Evolutionary conservation across 2,797 vertebrate species (phyloP).

Genomic region (Argyrosomus regius): DNA sequence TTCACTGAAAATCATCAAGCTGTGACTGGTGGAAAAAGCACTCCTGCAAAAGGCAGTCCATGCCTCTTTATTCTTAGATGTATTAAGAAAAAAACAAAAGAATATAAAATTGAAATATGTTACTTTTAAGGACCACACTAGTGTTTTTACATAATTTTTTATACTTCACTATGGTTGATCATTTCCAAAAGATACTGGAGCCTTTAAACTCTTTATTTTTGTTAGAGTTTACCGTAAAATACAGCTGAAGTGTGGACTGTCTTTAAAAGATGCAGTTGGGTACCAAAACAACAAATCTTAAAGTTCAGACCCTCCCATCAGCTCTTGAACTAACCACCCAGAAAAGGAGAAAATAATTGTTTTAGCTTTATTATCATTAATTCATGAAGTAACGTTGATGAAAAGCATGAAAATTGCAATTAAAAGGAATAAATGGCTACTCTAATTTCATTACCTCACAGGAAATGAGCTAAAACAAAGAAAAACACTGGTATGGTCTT

Average conservation of each 20-base stretch:
- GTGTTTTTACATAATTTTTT: slow-evolving; percentile 28
- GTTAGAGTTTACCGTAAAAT: not conserved
- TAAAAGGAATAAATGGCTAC: slow-evolving; percentile 1
- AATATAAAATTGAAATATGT: slow-evolving; percentile 14
- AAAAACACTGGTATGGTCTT: slow-evolving; percentile 44
- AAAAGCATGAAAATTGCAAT: not conserved
- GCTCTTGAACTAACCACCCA: slow-evolving; percentile 4
- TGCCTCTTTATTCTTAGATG: slow-evolving; percentile 31
- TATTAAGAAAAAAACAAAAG: slow-evolving; percentile 12
- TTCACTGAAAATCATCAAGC: slow-evolving; percentile 48
- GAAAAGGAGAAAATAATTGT: not conserved
- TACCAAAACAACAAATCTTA: slow-evolving; percentile 13
- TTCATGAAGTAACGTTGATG: not conserved
- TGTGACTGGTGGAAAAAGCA: slow-evolving; percentile 28
- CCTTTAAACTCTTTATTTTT: not conserved
- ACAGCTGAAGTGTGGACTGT: not conserved
- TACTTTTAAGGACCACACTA: slow-evolving; percentile 23
- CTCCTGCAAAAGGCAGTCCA: not conserved
- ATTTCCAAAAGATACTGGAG: not conserved
- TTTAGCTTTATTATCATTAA: slow-evolving; percentile 1
- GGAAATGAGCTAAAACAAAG: slow-evolving; percentile 23
- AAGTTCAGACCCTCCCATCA: not conserved
- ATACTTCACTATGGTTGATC: not conserved
- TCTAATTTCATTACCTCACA: slow-evolving; percentile 1
- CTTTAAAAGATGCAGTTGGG: not conserved